Conservation (phyloP, 2,888 invertebrate genomes). For the Axea sp. region DNA sequence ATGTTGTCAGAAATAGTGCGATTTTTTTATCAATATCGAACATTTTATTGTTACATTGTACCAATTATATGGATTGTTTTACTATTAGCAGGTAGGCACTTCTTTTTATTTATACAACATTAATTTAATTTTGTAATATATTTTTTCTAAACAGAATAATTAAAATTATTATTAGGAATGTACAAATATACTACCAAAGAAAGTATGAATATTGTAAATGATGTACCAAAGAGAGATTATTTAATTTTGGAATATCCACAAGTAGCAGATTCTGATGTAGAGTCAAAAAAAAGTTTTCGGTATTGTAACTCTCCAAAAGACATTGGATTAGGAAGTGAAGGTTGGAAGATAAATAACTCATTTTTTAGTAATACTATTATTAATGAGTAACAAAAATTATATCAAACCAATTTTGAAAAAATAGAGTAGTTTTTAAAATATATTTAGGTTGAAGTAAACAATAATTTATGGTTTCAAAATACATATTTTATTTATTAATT, state of each 20-base stretch:
- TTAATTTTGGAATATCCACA: constrained; percentile 80
- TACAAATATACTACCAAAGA: constrained; percentile 88
- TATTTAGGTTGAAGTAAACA: too few species aligned
- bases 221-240: constrained; percentile 78
- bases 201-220: constrained; percentile 79
- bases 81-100: constrained; percentile 84
- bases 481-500: too few species aligned
- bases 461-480: too few species aligned
- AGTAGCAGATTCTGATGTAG: constrained; percentile 82
- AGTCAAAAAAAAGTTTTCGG: constrained; percentile 84
- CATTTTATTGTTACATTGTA: constrained; percentile 89
- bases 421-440: too few species aligned
- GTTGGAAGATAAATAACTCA: constrained; percentile 78
- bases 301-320: constrained; percentile 88
- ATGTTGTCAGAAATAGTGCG: constrained; percentile 82
- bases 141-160: too few species aligned
- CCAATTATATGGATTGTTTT: constrained; percentile 91
- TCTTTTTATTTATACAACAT: constrained; percentile 2
- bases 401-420: background rate
- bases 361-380: too few species aligned
- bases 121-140: background rate
- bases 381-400: background rate
- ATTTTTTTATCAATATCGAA: constrained; percentile 86
- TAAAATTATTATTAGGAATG: too few species aligned
- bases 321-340: constrained; percentile 87